Evolutionary conservation across 2,113 vertebrate species (phyloP), one percentile per base, ranked within the genome.

Genomic region (Nycticryphes semicollaris): DNA sequence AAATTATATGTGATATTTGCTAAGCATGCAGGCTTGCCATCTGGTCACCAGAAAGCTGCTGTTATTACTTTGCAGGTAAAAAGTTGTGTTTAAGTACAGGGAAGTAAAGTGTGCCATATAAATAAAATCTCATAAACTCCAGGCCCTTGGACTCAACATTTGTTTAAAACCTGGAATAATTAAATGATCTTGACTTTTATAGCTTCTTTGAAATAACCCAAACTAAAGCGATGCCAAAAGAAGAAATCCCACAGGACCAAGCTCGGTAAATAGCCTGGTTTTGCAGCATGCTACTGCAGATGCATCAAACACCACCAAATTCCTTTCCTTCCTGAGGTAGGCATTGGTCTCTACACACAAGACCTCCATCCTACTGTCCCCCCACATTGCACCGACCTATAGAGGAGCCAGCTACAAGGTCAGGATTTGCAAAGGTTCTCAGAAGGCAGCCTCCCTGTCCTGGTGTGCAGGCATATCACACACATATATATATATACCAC

Each of bases 1-100:
- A 93, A 95, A 94, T 91, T 96, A 92, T 92, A 63, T 28, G 89
- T 37, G 72, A 87, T 97, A 89, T 96, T 94, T 97, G 94, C 86
- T 95, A 97, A 91, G 90, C 53, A 66, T 70, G 80, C 85, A 94
- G 66, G 85, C 83, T 92, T 96, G 92, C 90, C 97, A 96, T 95
- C 96, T 97, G 95, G 81, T 92, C 93, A 86, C 92, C 86, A 89
- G 95, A 96, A 59, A 87, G 77, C 75, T 87, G 68, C 85, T 93
- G 90, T 83, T 94, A 73, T 33, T 91, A n/a, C 75, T 95, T 91
- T 82, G 33, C 70, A 93, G 89, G 91, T 94, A 95, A 94, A 95
- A 93, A 93, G 70, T 31, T 72, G 51, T 87, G 30, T 62, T 90
- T 84, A 96, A 96, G 69, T 70, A 54, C 67, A 88, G 51, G 41